A percentile compares a stretch with the other conserved stretches of the same genome.
phyloP scores from a whole-genome alignment of 2,888 invertebrate species.

The Ferrisia virgata region DNA sequence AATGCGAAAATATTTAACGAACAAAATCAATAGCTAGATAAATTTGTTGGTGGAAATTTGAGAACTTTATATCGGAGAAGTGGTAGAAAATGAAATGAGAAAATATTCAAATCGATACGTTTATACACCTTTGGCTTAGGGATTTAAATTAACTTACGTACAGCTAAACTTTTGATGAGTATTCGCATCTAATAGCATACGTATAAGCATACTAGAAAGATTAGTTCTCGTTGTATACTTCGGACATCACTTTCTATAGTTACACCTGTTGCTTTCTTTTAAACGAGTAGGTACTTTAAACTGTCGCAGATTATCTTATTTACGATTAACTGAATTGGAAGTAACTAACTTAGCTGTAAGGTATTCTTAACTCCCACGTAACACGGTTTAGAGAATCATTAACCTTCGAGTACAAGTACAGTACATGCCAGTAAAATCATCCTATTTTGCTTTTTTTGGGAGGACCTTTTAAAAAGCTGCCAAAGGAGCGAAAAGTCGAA shows the following conservation, averaged over 20 bases:
- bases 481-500: too few species aligned
- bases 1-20: too few species aligned
- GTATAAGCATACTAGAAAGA: background rate
- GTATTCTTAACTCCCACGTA: background rate
- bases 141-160: too few species aligned
- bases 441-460: too few species aligned
- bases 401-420: background rate
- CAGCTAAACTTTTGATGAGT: background rate
- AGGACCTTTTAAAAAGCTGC: too few species aligned
- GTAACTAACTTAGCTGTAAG: background rate
- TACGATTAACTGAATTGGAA: background rate
- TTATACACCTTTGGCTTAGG: too few species aligned
- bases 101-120: background rate
- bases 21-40: too few species aligned
- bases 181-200: too few species aligned
- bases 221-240: background rate
- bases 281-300: background rate
- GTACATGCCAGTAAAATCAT: too few species aligned
- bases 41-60: too few species aligned
- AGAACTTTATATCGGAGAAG: too few species aligned
- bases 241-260: background rate
- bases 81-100: too few species aligned
- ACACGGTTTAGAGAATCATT: background rate
- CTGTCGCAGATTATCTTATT: background rate
- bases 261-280: background rate